Conservation (phyloP, 2,888 invertebrate genomes). For the Blastobasis adustella region DNA sequence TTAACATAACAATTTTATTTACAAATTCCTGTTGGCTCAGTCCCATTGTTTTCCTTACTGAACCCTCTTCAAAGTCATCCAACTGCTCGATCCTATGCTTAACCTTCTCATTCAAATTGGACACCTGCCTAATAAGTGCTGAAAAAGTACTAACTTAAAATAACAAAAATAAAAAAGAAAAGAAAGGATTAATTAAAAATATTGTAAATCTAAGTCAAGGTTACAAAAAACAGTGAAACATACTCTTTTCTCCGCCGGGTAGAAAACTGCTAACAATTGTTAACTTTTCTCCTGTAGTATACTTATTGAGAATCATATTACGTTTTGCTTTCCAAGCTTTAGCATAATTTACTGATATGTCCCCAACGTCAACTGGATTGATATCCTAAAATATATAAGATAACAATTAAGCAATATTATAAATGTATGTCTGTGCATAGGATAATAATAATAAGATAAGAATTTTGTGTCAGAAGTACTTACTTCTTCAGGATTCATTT, state of each 20-base stretch:
- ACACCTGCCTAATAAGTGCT: slow-evolving; percentile 88
- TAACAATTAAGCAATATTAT: slow-evolving; percentile 3
- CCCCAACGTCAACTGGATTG: slow-evolving; percentile 22
- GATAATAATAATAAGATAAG: background rate
- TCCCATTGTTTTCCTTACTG: slow-evolving; percentile 89
- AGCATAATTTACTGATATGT: slow-evolving; percentile 59
- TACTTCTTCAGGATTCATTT: slow-evolving; percentile 53
- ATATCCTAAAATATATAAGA: slow-evolving; percentile 28
- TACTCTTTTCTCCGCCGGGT: slow-evolving; percentile 87
- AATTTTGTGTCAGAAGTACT: slow-evolving; percentile 5
- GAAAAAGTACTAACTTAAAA: slow-evolving; percentile 70
- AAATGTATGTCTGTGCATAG: background rate
- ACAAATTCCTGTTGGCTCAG: slow-evolving; percentile 95
- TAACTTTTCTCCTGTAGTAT: slow-evolving; percentile 94
- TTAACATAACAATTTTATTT: slow-evolving; percentile 90
- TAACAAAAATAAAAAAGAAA: slow-evolving; percentile 32
- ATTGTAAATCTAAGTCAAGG: background rate
- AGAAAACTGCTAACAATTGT: slow-evolving; percentile 93
- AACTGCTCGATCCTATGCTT: slow-evolving; percentile 93
- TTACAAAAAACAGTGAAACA: slow-evolving; percentile 2
- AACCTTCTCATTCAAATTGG: slow-evolving; percentile 89
- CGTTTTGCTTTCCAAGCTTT: slow-evolving; percentile 88
- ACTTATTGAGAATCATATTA: slow-evolving; percentile 87
- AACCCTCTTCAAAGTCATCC: slow-evolving; percentile 94
- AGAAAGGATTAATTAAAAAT: slow-evolving; percentile 11